Percentiles rank a stretch among this genome's conserved stretches.
phyloP scores from a whole-genome alignment of 2,888 invertebrate genomes.

The Apodemia duryi region DNA sequence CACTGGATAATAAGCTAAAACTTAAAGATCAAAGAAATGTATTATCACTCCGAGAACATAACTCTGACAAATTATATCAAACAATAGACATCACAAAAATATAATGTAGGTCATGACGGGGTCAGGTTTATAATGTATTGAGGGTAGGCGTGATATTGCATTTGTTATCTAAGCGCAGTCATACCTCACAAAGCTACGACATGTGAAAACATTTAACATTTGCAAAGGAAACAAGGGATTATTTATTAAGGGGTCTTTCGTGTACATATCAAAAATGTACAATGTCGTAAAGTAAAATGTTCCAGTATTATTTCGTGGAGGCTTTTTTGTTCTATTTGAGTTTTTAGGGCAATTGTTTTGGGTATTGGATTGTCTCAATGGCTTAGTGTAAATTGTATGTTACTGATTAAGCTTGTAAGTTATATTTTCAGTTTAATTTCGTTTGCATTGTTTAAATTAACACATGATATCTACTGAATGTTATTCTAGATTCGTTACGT shows the following conservation, averaged over 20 bases:
- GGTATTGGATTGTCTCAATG: neutral
- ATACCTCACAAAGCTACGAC: neutral
- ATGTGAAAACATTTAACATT: conserved; percentile 1
- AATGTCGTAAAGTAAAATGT: neutral
- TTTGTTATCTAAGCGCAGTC: conserved; percentile 1
- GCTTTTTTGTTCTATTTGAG: neutral
- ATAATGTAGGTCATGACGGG: conserved; percentile 12
- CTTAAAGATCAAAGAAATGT: neutral
- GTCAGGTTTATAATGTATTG: conserved; percentile 13
- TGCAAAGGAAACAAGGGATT: neutral
- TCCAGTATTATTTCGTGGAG: neutral
- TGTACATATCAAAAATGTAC: neutral
- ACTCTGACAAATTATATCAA: neutral
- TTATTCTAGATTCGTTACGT: neutral
- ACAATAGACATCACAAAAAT: conserved; percentile 8
- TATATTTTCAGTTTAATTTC: no score
- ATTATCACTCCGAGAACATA: neutral
- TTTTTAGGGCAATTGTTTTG: no score
- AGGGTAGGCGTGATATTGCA: conserved; percentile 10
- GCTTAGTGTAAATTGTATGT: neutral
- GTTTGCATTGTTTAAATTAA: no score
- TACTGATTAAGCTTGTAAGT: no score
- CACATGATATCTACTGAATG: no score
- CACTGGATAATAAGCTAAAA: neutral
- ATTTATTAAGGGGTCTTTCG: neutral